phyloP scores from a whole-genome alignment of 2,888 invertebrate species.

The Axea sp. region DNA sequence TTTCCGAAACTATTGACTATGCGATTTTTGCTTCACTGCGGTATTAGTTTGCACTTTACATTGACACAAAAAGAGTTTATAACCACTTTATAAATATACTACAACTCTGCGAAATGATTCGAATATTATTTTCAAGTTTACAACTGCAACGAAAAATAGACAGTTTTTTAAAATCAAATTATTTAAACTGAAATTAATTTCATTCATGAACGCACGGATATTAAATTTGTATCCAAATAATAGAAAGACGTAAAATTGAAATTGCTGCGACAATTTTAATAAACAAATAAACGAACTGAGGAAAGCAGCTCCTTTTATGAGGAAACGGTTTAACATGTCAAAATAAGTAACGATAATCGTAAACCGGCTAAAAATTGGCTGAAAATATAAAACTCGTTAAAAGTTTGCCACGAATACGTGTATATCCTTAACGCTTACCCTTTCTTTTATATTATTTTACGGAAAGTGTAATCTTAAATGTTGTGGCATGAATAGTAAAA shows the following conservation, averaged over 20 bases:
- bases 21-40: no score
- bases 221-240: no score
- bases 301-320: no score
- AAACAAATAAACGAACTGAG: not conserved
- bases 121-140: conserved; percentile 38
- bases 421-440: conserved; percentile 13
- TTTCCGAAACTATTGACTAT: no score
- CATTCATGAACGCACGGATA: not conserved
- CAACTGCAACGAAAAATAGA: conserved; percentile 21
- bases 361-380: conserved; percentile 10
- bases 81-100: conserved; percentile 46
- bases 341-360: conserved; percentile 13
- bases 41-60: no score
- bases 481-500: conserved; percentile 17
- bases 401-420: conserved; percentile 13
- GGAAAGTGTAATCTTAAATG: conserved; percentile 24
- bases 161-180: conserved; percentile 31
- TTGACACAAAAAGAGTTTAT: conserved; percentile 38
- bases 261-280: not conserved
- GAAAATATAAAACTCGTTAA: conserved; percentile 12
- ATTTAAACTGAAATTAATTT: conserved; percentile 19
- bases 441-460: conserved; percentile 5
- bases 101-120: conserved; percentile 32
- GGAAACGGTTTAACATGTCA: conserved; percentile 2
- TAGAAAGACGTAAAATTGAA: not conserved